Conservation (phyloP, 2,888 invertebrate species). For the Yponomeuta malinellus region DNA sequence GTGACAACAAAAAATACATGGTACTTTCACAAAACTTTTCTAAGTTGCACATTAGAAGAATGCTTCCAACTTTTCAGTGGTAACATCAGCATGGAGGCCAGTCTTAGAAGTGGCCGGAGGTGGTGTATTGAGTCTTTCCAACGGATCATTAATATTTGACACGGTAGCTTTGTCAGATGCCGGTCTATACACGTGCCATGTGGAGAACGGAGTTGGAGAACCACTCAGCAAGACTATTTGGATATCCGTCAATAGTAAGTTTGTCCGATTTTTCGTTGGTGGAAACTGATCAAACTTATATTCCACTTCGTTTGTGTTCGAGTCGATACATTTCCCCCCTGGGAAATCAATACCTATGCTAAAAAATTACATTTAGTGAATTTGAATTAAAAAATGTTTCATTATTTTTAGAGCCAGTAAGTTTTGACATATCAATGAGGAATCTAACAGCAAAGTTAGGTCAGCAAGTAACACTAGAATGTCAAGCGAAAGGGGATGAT, state of each 20-base stretch:
- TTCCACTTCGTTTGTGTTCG: no score
- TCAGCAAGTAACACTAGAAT: conserved; percentile 83
- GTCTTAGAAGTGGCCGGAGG: conserved; percentile 68
- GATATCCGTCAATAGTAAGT: conserved; percentile 72
- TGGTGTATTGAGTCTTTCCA: conserved; percentile 64
- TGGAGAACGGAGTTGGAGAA: conserved; percentile 71
- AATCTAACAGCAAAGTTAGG: conserved; percentile 87
- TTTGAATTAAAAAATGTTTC: no score
- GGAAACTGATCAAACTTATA: no score
- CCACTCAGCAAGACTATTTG: conserved; percentile 67
- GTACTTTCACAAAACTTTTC: no score
- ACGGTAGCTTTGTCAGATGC: conserved; percentile 65
- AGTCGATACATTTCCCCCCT: no score
- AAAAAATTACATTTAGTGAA: no score
- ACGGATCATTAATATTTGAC: conserved; percentile 66
- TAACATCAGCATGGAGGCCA: conserved; percentile 63
- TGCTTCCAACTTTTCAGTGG: conserved; percentile 35
- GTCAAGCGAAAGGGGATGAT: conserved; percentile 88
- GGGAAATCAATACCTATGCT: no score
- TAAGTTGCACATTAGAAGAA: no score
- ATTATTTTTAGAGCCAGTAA: conserved; percentile 79
- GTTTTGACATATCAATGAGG: conserved; percentile 81
- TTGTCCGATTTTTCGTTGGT: conserved; percentile 12
- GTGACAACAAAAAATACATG: no score
- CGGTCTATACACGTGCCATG: conserved; percentile 66